Conservation (phyloP, 1,140 invertebrate genomes). For the Pseudoatta argentina region DNA sequence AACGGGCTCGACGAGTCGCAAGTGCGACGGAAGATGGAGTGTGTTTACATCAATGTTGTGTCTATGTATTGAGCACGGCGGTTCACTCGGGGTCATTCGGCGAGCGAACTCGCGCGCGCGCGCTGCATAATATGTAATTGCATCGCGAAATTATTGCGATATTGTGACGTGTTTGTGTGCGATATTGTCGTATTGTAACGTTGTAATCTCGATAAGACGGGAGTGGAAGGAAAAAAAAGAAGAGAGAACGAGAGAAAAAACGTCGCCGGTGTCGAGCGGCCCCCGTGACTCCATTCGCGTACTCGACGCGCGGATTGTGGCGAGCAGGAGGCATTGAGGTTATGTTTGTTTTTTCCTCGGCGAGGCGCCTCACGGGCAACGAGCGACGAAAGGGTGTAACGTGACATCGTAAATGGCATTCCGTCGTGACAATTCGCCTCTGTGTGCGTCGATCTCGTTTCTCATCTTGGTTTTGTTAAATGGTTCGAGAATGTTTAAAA, state of each 20-base stretch:
- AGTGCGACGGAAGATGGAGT: slow-evolving; percentile 55
- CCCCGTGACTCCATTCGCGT: slow-evolving; percentile 7
- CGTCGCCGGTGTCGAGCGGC: background rate
- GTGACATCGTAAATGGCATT: slow-evolving; percentile 65
- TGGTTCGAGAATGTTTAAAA: background rate
- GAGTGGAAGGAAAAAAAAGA: background rate
- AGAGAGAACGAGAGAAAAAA: background rate
- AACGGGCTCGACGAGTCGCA: background rate
- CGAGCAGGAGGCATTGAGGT: slow-evolving; percentile 71
- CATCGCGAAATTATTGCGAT: slow-evolving; percentile 46
- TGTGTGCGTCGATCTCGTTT: slow-evolving; percentile 34
- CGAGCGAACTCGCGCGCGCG: slow-evolving; percentile 19
- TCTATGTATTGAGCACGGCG: slow-evolving; percentile 74
- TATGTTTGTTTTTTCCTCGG: slow-evolving; percentile 76
- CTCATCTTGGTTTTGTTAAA: background rate
- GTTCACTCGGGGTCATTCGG: slow-evolving; percentile 80
- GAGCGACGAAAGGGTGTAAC: slow-evolving; percentile 69
- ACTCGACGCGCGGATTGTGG: background rate
- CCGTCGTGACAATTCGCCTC: slow-evolving; percentile 8
- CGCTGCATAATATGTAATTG: slow-evolving; percentile 42
- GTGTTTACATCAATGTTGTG: slow-evolving; percentile 75
- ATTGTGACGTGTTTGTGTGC: slow-evolving; percentile 25
- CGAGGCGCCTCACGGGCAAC: slow-evolving; percentile 70
- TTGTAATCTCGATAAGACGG: background rate
- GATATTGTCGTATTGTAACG: slow-evolving; percentile 23